Conservation (phyloP, 2,113 vertebrate species). For the Phylloscopus whistleri region DNA sequence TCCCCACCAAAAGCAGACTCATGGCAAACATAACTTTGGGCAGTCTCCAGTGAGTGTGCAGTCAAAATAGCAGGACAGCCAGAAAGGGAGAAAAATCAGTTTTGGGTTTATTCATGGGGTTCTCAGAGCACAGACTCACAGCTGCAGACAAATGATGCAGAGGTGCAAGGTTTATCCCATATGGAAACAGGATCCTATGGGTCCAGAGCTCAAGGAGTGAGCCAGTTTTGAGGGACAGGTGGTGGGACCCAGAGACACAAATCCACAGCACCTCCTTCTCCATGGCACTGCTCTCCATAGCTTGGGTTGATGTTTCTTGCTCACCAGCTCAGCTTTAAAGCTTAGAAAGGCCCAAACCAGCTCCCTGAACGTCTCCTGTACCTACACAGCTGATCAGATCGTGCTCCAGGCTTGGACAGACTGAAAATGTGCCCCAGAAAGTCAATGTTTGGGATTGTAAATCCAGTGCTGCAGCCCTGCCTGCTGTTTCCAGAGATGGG, state of each 20-base stretch:
- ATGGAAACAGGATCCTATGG: background rate
- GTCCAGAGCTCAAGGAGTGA: background rate
- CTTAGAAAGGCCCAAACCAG: background rate
- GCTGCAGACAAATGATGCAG: background rate
- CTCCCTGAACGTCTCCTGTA: background rate
- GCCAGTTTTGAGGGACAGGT: background rate
- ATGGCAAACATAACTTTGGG: accelerated
- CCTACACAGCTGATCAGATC: background rate
- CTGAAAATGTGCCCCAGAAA: background rate
- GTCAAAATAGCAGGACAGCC: background rate
- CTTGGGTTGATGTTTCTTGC: background rate
- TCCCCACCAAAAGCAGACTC: background rate
- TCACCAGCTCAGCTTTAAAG: background rate
- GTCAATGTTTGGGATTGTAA: background rate
- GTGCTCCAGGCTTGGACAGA: background rate
- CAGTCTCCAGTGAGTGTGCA: background rate
- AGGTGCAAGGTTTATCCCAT: background rate
- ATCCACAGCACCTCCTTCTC: background rate
- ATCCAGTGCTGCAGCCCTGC: background rate
- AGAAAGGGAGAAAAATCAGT: background rate
- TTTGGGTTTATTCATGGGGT: background rate
- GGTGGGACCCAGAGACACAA: background rate
- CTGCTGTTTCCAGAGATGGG: background rate
- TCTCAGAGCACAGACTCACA: background rate
- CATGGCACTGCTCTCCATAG: background rate